These are phyloP conservation scores for Drosophila ogumai DNA, from an alignment of 1,140 invertebrate genomes.

Conservation along the genomic window DNA sequence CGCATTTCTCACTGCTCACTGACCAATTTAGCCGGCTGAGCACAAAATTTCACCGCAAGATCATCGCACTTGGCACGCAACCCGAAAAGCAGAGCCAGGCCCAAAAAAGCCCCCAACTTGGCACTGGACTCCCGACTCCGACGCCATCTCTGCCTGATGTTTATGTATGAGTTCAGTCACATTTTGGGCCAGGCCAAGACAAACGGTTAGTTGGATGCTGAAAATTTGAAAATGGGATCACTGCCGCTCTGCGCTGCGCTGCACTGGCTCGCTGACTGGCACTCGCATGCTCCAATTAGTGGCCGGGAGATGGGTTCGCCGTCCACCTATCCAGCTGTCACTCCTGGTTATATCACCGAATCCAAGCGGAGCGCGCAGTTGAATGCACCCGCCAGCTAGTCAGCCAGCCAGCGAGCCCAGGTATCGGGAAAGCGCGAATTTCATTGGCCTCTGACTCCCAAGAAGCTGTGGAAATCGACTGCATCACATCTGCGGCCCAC, in stretches of 20 bases:
- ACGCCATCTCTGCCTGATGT: slow-evolving; percentile 53
- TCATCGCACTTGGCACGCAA: slow-evolving; percentile 84
- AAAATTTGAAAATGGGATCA: slow-evolving; percentile 66
- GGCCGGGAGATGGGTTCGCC: slow-evolving; percentile 39
- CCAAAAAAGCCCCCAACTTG: slow-evolving; percentile 54
- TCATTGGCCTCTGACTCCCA: slow-evolving; percentile 73
- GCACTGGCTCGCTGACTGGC: slow-evolving; percentile 73
- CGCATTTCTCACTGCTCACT: slow-evolving; percentile 74
- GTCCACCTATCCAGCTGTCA: slow-evolving; percentile 55
- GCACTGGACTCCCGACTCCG: slow-evolving; percentile 53
- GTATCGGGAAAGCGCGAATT: slow-evolving; percentile 54
- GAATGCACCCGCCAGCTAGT: slow-evolving; percentile 63
- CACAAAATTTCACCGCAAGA: slow-evolving; percentile 84
- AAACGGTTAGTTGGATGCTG: slow-evolving; percentile 69
- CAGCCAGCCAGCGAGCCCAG: slow-evolving; percentile 19
- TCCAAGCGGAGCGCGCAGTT: slow-evolving; percentile 36
- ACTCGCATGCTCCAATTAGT: slow-evolving; percentile 79
- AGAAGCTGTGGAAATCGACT: slow-evolving; percentile 55
- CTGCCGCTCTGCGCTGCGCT: slow-evolving; percentile 59
- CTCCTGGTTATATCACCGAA: slow-evolving; percentile 69
- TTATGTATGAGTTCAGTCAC: slow-evolving; percentile 76
- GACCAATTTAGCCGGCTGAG: slow-evolving; percentile 83
- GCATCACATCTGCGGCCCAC: slow-evolving; percentile 27
- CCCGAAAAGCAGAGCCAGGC: slow-evolving; percentile 64
- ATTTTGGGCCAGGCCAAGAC: slow-evolving; percentile 64